Evolutionary conservation across 2,797 vertebrate species (phyloP).

Genomic region (Gadopsis marmoratus): DNA sequence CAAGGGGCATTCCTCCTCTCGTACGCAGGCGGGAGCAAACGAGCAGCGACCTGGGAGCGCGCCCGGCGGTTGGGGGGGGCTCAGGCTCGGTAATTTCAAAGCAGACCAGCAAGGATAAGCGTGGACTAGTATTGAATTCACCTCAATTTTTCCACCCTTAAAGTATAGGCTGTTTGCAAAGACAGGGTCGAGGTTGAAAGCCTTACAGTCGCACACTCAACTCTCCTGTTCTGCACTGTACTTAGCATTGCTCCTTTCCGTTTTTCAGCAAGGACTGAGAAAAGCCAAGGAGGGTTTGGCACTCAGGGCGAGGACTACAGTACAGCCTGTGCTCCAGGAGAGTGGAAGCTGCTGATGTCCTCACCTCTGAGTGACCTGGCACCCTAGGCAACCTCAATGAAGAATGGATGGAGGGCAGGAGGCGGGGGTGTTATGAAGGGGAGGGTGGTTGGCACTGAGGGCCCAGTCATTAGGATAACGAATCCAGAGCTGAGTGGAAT

Average conservation of each 20-base stretch:
- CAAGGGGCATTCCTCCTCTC: constrained; percentile 79
- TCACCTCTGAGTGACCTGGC: constrained; percentile 79
- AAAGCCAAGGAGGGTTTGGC: constrained; percentile 31
- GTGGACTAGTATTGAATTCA: constrained; percentile 47
- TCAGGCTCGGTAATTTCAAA: constrained; percentile 53
- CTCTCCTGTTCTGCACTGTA: constrained; percentile 25
- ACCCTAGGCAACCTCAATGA: constrained; percentile 71
- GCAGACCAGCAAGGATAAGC: constrained; percentile 60
- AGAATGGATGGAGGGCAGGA: constrained; percentile 75
- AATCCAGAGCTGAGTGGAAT: constrained; percentile 48
- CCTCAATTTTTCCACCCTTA: background rate
- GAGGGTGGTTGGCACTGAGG: constrained; percentile 56
- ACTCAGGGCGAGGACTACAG: constrained; percentile 44
- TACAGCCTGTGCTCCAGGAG: constrained; percentile 67
- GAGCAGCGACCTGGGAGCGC: constrained; percentile 78
- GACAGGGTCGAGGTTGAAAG: constrained; percentile 35
- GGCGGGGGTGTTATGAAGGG: constrained; percentile 54
- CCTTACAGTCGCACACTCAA: constrained; percentile 31
- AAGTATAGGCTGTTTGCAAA: constrained; percentile 26
- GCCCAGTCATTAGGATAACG: constrained; percentile 69
- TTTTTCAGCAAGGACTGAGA: constrained; percentile 36
- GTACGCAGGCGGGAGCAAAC: constrained; percentile 79
- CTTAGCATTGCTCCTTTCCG: constrained; percentile 9
- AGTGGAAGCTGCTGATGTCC: constrained; percentile 73
- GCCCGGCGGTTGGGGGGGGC: constrained; percentile 52